Evolutionary conservation across 2,888 invertebrate species (phyloP).

Genomic region (Tenthredo scrophulariae): DNA sequence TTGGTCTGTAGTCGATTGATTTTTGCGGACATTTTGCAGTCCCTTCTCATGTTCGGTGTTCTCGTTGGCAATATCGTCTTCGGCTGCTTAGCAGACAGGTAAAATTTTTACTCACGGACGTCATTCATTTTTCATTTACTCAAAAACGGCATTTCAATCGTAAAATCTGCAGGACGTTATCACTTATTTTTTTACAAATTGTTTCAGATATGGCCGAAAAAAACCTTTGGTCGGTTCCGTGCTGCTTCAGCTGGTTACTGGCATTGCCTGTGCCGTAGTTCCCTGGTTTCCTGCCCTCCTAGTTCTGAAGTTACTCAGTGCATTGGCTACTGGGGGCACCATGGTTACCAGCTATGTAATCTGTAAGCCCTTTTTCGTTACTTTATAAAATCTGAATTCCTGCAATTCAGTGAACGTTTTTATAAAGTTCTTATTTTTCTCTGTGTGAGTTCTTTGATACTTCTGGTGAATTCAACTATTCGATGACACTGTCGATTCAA

Average conservation of each 20-base stretch:
- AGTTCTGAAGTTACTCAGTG: conserved; percentile 85
- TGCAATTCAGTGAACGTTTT: neutral
- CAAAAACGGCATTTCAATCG: conserved; percentile 47
- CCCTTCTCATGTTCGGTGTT: conserved; percentile 89
- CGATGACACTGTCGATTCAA: neutral
- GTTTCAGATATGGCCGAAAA: conserved; percentile 87
- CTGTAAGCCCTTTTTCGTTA: conserved; percentile 72
- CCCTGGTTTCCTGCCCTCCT: conserved; percentile 85
- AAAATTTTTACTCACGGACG: conserved; percentile 28
- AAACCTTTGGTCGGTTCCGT: conserved; percentile 87
- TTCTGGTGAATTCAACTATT: neutral
- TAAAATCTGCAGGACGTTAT: conserved; percentile 49
- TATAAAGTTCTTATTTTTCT: too few species aligned
- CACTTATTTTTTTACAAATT: conserved; percentile 54
- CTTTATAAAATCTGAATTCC: neutral
- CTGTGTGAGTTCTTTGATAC: too few species aligned
- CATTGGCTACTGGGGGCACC: conserved; percentile 89
- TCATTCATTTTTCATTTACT: neutral
- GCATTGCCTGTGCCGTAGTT: conserved; percentile 85
- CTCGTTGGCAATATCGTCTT: conserved; percentile 88
- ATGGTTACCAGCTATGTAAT: conserved; percentile 86
- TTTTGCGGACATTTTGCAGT: conserved; percentile 87
- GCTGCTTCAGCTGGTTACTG: conserved; percentile 86
- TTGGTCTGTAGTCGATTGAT: conserved; percentile 85
- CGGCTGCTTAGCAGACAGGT: conserved; percentile 89